Evolutionary conservation across 2,888 invertebrate species (phyloP).

Genomic region (Synergus itoensis): DNA sequence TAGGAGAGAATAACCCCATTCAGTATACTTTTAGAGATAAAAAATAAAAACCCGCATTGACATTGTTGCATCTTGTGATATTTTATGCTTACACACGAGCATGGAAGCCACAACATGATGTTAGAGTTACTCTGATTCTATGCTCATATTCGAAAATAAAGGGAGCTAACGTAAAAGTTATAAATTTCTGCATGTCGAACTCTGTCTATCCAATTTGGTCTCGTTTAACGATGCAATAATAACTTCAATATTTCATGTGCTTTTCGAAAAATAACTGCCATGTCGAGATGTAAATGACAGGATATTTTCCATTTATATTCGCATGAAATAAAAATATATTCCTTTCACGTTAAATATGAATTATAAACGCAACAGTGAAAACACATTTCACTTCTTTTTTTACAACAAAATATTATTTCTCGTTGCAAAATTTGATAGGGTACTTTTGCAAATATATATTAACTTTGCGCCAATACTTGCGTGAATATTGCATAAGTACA

Average conservation of each 20-base stretch:
- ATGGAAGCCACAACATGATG: constrained; percentile 40
- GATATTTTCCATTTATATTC: neutral
- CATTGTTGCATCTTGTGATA: neutral
- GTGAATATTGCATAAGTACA: too few species aligned
- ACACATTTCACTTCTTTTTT: neutral
- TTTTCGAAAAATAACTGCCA: neutral
- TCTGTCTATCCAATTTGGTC: neutral
- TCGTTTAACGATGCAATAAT: neutral
- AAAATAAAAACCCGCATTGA: neutral
- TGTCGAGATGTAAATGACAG: neutral
- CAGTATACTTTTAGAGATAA: neutral
- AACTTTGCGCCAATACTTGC: too few species aligned
- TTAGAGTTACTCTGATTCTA: neutral
- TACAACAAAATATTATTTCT: neutral
- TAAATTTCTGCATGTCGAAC: neutral
- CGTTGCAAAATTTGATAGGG: neutral
- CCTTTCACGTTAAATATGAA: neutral
- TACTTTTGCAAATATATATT: neutral
- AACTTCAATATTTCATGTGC: neutral
- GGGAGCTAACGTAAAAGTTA: neutral
- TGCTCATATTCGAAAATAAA: neutral
- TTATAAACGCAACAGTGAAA: neutral
- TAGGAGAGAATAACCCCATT: constrained; percentile 13
- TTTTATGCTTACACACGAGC: constrained; percentile 41
- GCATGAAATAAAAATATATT: neutral